Evolutionary conservation across 2,888 invertebrate genomes (phyloP).

Genomic region (Zygaena filipendulae): DNA sequence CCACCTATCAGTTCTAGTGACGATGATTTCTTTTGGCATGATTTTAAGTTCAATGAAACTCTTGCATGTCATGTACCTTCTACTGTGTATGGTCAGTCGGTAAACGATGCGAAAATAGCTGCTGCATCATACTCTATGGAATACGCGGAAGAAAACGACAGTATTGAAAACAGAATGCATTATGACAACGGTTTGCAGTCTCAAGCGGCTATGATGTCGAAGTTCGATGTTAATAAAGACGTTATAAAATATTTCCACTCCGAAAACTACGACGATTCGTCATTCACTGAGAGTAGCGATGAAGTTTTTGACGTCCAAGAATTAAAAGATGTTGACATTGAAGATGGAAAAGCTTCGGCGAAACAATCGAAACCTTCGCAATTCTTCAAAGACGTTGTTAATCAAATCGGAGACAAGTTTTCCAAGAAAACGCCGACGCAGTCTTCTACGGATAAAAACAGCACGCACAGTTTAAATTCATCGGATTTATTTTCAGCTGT

Average conservation of each 20-base stretch:
- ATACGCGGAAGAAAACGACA: slow-evolving; percentile 46
- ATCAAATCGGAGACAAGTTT: slow-evolving; percentile 35
- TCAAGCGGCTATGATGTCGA: slow-evolving; percentile 58
- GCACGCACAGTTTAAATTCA: slow-evolving; percentile 41
- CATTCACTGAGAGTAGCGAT: slow-evolving; percentile 52
- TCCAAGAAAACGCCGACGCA: slow-evolving; percentile 25
- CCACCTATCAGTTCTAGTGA: slow-evolving; percentile 55
- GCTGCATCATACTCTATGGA: slow-evolving; percentile 49
- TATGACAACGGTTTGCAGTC: slow-evolving; percentile 40
- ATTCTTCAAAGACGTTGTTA: slow-evolving; percentile 33
- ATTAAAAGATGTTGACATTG: slow-evolving; percentile 23
- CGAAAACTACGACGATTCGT: slow-evolving; percentile 48
- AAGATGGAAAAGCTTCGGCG: slow-evolving; percentile 19
- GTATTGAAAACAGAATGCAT: slow-evolving; percentile 42
- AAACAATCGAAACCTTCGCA: slow-evolving; percentile 33
- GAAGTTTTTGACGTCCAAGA: slow-evolving; percentile 39
- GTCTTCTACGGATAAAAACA: slow-evolving; percentile 27
- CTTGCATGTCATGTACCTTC: slow-evolving; percentile 47
- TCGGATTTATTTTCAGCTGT: slow-evolving; percentile 42
- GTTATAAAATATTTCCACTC: slow-evolving; percentile 51
- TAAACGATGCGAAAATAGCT: slow-evolving; percentile 40
- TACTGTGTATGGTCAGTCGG: slow-evolving; percentile 46
- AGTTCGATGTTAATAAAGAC: slow-evolving; percentile 46
- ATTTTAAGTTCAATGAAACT: slow-evolving; percentile 47
- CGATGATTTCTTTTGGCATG: slow-evolving; percentile 58